Conservation (phyloP, 2,888 invertebrate species). For the Spisula solida region DNA sequence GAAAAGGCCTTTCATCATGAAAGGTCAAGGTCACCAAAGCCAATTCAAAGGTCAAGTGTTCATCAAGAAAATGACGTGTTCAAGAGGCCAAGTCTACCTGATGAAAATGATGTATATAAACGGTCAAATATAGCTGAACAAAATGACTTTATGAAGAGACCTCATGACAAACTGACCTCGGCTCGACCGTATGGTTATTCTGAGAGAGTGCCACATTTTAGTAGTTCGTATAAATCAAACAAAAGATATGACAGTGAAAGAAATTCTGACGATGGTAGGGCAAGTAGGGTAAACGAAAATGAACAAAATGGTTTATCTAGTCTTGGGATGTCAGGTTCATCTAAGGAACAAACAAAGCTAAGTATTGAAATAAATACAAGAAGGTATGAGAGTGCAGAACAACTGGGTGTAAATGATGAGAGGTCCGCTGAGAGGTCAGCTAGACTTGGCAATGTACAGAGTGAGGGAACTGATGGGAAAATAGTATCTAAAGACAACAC, state of each 20-base stretch:
- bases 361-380: constrained; percentile 1
- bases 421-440: not conserved
- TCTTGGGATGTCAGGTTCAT: not conserved
- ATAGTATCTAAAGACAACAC: not conserved
- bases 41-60: constrained; percentile 10
- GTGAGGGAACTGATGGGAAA: not conserved
- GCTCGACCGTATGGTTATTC: not conserved
- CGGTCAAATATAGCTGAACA: not conserved
- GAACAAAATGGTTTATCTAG: not conserved
- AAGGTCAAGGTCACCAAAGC: constrained; percentile 43
- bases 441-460: not conserved
- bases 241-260: not conserved
- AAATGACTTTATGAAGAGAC: not conserved
- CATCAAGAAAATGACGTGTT: not conserved
- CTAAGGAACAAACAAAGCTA: not conserved
- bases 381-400: not conserved
- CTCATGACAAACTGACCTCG: not conserved
- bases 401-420: not conserved
- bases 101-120: not conserved
- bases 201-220: not conserved
- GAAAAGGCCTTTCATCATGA: constrained; percentile 43
- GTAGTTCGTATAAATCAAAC: not conserved
- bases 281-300: not conserved
- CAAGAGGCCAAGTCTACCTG: not conserved
- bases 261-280: not conserved